Conservation (phyloP, 2,797 vertebrate genomes). For the Momotus momota region DNA sequence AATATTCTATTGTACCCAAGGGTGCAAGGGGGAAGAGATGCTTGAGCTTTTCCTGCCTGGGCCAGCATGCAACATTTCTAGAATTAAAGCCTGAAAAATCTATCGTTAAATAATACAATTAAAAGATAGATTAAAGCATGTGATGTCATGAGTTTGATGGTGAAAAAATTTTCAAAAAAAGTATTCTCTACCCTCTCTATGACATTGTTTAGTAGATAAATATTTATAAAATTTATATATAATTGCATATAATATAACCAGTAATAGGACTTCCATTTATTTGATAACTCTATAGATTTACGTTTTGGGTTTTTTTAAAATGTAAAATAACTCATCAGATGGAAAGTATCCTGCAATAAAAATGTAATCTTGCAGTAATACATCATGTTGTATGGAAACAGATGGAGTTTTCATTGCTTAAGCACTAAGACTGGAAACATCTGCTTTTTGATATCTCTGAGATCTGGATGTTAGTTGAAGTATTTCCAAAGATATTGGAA, state of each 20-base stretch:
- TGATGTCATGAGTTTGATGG: neutral
- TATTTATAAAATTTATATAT: neutral
- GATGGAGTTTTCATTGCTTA: conserved; percentile 49
- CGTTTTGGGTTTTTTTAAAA: conserved; percentile 3
- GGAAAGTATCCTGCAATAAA: conserved; percentile 43
- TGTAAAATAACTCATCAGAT: neutral
- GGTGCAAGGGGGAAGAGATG: neutral
- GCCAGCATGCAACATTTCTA: neutral
- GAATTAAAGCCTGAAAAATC: neutral
- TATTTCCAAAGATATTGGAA: conserved; percentile 33
- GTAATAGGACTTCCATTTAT: neutral
- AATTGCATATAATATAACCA: neutral
- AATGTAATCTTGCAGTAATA: conserved; percentile 22
- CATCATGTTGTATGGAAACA: neutral
- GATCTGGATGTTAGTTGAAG: conserved; percentile 1
- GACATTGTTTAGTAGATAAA: neutral
- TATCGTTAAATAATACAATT: neutral
- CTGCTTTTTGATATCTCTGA: conserved; percentile 38
- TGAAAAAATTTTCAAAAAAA: neutral
- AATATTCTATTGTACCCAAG: neutral
- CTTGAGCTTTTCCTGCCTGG: neutral
- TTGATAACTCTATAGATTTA: neutral
- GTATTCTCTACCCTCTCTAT: neutral
- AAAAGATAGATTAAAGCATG: neutral
- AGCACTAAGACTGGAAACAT: conserved; percentile 40